Evolutionary conservation across 2,797 vertebrate genomes (phyloP).

Genomic region (Garrulus glandarius): DNA sequence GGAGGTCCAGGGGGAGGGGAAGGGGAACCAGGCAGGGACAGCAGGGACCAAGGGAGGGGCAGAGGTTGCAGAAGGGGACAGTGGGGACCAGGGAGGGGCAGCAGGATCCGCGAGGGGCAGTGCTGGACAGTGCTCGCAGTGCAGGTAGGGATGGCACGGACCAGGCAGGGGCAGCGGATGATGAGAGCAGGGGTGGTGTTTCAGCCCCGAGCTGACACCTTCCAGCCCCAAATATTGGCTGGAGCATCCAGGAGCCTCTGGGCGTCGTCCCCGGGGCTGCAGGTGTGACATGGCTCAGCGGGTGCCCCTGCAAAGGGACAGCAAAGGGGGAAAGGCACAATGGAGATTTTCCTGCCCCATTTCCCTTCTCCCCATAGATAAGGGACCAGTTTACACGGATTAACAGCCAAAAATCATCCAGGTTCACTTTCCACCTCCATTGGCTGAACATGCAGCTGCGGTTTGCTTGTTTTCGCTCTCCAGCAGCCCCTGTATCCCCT

Average conservation of each 20-base stretch:
- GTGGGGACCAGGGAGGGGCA: rapidly evolving
- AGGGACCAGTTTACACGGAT: background rate
- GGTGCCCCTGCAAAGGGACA: background rate
- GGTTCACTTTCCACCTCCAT: background rate
- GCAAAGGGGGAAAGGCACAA: background rate
- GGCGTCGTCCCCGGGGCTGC: background rate
- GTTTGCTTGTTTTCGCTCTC: slow-evolving; percentile 8
- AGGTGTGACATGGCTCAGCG: rapidly evolving
- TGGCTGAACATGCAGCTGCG: rapidly evolving
- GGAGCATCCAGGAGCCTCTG: background rate
- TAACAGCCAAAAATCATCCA: background rate
- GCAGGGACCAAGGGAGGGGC: rapidly evolving
- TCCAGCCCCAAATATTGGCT: background rate
- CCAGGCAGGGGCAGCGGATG: rapidly evolving
- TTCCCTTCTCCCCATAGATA: background rate
- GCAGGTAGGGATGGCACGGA: background rate
- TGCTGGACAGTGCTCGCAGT: rapidly evolving
- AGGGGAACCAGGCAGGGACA: background rate
- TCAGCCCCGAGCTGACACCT: background rate
- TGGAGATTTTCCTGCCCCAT: rapidly evolving
- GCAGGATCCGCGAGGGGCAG: background rate
- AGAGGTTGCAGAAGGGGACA: too few species aligned
- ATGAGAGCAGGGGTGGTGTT: background rate
- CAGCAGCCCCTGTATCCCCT: background rate
- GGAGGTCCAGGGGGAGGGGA: background rate